Evolutionary conservation across 2,113 vertebrate genomes (phyloP).

Genomic region (Coptodon rendalli): DNA sequence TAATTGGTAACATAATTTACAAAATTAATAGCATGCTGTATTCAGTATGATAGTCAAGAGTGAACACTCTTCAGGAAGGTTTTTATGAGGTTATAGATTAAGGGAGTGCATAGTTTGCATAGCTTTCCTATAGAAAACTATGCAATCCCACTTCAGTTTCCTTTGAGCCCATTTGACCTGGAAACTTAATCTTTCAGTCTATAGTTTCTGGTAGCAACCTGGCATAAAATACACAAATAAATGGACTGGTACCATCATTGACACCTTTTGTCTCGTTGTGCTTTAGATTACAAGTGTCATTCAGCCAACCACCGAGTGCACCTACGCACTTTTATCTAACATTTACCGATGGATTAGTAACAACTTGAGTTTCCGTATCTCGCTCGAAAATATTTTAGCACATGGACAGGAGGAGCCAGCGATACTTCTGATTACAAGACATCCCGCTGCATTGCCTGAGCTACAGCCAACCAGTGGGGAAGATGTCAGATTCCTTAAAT

Average conservation of each 20-base stretch:
- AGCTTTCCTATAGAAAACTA: not conserved
- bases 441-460: not conserved
- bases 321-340: not conserved
- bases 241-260: not conserved
- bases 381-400: not conserved
- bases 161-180: not conserved
- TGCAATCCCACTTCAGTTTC: not conserved
- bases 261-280: not conserved
- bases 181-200: not conserved
- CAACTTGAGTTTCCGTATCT: not conserved
- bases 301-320: not conserved
- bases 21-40: not conserved
- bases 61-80: not conserved
- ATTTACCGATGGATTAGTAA: not conserved
- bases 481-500: not conserved
- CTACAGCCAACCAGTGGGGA: not conserved
- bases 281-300: not conserved
- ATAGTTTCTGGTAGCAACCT: not conserved
- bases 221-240: not conserved
- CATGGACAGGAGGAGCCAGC: not conserved
- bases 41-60: not conserved
- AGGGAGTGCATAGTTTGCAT: not conserved
- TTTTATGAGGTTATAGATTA: not conserved
- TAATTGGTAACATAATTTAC: not conserved
- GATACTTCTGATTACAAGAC: not conserved